A percentile compares a stretch with the other conserved stretches of the same genome.
phyloP scores from a whole-genome alignment of 30 jellyfish, hydroid and myxozoan species.

The Calvadosia cruxmelitensis region DNA sequence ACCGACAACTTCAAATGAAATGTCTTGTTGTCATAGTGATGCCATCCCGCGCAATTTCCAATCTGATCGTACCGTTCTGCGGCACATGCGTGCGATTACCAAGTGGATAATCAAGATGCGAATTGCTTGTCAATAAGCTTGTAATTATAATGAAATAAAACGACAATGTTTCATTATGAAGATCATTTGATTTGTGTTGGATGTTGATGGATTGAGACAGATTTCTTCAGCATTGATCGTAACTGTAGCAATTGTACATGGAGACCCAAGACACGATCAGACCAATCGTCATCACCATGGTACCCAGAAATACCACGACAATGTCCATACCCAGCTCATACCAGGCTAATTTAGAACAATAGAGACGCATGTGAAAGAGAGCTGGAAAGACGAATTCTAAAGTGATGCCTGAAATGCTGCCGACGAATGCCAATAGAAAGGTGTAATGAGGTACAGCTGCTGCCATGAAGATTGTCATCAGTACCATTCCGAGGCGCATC shows the following conservation, averaged over 20 bases:
- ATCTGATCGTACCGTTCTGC: too few relatives aligned
- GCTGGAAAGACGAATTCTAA: slow-evolving; percentile 84
- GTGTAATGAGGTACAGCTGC: slow-evolving; percentile 76
- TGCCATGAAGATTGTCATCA: slow-evolving; percentile 68
- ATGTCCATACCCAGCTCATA: slow-evolving; percentile 75
- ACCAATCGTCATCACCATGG: slow-evolving; percentile 77
- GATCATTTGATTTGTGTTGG: too few relatives aligned
- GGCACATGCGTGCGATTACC: too few relatives aligned
- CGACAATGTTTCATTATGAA: too few relatives aligned
- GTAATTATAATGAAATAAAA: too few relatives aligned
- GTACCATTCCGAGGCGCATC: slow-evolving; percentile 46
- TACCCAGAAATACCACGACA: slow-evolving; percentile 58
- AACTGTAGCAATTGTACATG: slow-evolving; percentile 50
- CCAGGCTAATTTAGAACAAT: slow-evolving; percentile 61
- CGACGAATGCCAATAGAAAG: slow-evolving; percentile 68
- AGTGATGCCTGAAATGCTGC: slow-evolving; percentile 81
- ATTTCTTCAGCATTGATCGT: slow-evolving; percentile 20
- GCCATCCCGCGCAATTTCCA: too few relatives aligned
- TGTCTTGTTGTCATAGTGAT: too few relatives aligned
- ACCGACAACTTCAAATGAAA: too few relatives aligned
- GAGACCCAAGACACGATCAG: slow-evolving; percentile 95
- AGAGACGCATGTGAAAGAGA: slow-evolving; percentile 75
- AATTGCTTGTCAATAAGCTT: too few relatives aligned
- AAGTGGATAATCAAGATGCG: too few relatives aligned
- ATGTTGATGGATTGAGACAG: too few relatives aligned